Evolutionary conservation across 2,797 vertebrate species (phyloP).

Genomic region (Scomberomorus guttatus): DNA sequence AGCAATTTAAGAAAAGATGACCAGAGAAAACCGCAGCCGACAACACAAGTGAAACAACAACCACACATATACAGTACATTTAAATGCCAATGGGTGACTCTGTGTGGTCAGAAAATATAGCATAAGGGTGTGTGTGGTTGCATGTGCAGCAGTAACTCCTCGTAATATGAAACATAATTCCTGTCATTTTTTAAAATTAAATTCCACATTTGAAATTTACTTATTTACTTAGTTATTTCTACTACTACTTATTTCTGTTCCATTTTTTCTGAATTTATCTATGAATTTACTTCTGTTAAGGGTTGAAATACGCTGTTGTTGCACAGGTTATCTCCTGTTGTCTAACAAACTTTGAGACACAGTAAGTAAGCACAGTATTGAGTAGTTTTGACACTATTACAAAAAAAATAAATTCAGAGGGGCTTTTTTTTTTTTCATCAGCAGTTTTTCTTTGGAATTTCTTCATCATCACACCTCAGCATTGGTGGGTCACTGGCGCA

Average conservation of each 20-base stretch:
- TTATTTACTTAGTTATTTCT: too few species aligned
- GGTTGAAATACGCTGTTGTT: background rate
- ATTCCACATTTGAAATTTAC: too few species aligned
- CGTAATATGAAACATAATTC: background rate
- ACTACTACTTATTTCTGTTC: too few species aligned
- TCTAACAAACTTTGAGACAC: background rate
- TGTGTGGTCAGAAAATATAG: background rate
- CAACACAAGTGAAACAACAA: conserved; percentile 38
- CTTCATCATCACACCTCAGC: background rate
- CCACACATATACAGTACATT: conserved; percentile 4
- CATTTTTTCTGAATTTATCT: too few species aligned
- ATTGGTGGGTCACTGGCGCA: background rate
- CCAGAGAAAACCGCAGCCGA: conserved; percentile 26
- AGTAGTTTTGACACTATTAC: background rate
- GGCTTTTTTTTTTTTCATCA: too few species aligned
- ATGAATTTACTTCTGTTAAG: too few species aligned
- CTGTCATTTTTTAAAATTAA: background rate
- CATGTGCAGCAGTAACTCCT: background rate
- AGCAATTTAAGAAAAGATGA: conserved; percentile 53
- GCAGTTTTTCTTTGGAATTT: too few species aligned
- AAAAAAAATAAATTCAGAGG: too few species aligned
- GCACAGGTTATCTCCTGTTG: background rate
- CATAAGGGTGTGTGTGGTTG: background rate
- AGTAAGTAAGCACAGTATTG: background rate
- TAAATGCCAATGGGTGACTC: conserved; percentile 2